A percentile compares a stretch with the other conserved stretches of the same genome.
These are phyloP conservation scores for Turdus rufiventris DNA, from an alignment of 2,113 vertebrate genomes.

Conservation along the genomic window DNA sequence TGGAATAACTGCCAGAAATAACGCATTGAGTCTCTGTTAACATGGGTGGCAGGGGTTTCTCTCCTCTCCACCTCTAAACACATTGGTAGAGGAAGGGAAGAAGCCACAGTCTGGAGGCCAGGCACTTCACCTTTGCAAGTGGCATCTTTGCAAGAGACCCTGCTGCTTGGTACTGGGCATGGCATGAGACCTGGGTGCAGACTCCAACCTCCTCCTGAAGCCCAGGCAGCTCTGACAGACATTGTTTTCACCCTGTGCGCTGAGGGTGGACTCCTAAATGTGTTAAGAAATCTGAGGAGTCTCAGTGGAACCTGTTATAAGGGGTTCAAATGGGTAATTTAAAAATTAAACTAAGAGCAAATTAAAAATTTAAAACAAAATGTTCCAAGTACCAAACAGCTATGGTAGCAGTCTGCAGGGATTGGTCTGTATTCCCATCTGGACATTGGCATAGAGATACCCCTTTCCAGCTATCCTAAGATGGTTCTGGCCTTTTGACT, in stretches of 20 bases:
- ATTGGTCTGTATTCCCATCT: neutral
- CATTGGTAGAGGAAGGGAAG: neutral
- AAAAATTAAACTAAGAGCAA: neutral
- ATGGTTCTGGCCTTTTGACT: neutral
- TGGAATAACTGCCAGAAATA: conserved; percentile 45
- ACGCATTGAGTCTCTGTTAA: neutral
- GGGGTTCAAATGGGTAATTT: neutral
- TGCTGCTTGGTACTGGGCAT: neutral
- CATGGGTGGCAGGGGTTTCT: neutral
- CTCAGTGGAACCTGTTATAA: neutral
- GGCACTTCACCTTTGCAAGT: neutral
- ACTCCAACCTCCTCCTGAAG: neutral
- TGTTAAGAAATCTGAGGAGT: neutral
- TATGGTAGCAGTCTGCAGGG: neutral
- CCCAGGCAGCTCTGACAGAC: neutral
- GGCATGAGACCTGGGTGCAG: neutral
- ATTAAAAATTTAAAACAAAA: neutral
- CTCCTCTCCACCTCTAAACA: neutral
- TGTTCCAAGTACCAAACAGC: neutral
- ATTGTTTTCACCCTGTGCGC: neutral
- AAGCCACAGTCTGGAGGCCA: neutral
- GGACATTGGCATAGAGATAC: neutral
- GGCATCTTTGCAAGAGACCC: neutral
- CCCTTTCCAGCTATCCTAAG: neutral
- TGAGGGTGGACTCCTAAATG: neutral